Conservation (phyloP, 2,888 invertebrate species). For the Habrosyne pyritoides region DNA sequence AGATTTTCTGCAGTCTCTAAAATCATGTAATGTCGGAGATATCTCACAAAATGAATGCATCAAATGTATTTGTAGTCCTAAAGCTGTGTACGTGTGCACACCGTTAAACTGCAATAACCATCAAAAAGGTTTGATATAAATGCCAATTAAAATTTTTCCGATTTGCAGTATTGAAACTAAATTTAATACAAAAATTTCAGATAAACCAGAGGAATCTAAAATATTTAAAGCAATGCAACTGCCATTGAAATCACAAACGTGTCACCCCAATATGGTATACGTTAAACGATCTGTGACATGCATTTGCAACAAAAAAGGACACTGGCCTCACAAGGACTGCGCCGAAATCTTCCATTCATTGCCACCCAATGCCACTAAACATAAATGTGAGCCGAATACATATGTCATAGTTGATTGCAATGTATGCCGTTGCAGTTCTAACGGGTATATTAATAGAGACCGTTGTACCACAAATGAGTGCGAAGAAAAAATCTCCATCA, state of each 20-base stretch:
- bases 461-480: constrained; percentile 63
- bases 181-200: constrained; percentile 14
- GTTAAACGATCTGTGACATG: constrained; percentile 44
- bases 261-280: constrained; percentile 50
- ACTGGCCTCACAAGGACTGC: constrained; percentile 58
- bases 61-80: constrained; percentile 40
- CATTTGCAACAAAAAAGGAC: constrained; percentile 50
- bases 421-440: constrained; percentile 54
- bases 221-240: background rate
- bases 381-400: constrained; percentile 47
- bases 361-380: constrained; percentile 18
- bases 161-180: background rate
- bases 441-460: constrained; percentile 45
- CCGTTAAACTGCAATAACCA: constrained; percentile 19
- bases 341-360: constrained; percentile 35
- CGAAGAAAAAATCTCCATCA: constrained; percentile 14
- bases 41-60: constrained; percentile 41
- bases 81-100: constrained; percentile 36
- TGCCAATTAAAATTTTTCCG: background rate
- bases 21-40: constrained; percentile 40
- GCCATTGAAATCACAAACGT: constrained; percentile 18
- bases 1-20: constrained; percentile 27
- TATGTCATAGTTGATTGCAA: constrained; percentile 59
- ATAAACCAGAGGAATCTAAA: background rate
- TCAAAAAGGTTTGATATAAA: background rate